Base-by-base conservation (phyloP, 2,888 invertebrate genomes). In the Lithosia quadra region DNA sequence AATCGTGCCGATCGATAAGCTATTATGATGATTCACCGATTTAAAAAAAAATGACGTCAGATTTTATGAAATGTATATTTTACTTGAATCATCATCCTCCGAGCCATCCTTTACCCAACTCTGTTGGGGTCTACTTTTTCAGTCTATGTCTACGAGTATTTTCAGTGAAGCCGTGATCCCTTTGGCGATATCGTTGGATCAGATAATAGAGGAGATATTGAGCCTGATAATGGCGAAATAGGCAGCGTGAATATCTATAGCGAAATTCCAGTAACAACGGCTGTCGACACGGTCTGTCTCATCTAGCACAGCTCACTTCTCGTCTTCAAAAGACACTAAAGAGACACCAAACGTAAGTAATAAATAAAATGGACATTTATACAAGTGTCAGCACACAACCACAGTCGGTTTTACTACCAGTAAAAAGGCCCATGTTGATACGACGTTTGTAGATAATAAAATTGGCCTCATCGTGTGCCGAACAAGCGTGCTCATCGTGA, bases 401-500 rank as follows among this genome's bases (percentile, higher is more conserved):
- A 36, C 22, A 15, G 36, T 15, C 22, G 1, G 21, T 21, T 49
- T 49, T 49, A 34, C 2, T 24, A 15, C 39, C 10, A 10, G 24
- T n/a, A 61, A 22, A 56, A 15, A 13, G 24, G n/a, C 13, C 13
- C 8, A 28, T 21, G 34, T 55, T 55, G 22, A 34, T 55, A n/a
- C 21, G 43, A 22, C 13, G 57, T 21, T 55, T n/a, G 18, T 62
- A 43, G 58, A 15, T 58, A 67, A n/a, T n/a, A n/a, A n/a, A n/a
- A 67, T 63, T 67, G 62, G 49, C 33, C 39, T 22, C 22, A 58
- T 22, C 34, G 49, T 62, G 58, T 63, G 56, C 43, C 57, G 43
- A 57, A 67, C 58, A 53, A 39, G 58, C 24, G 43, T 63, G 39
- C 15, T 67, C 34, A 34, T 63, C 57, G 39, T 67, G 67, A 67